Evolutionary conservation across 2,113 vertebrate species (phyloP), one percentile per base, ranked within the genome.

Genomic region (human (Homo sapiens)): DNA sequence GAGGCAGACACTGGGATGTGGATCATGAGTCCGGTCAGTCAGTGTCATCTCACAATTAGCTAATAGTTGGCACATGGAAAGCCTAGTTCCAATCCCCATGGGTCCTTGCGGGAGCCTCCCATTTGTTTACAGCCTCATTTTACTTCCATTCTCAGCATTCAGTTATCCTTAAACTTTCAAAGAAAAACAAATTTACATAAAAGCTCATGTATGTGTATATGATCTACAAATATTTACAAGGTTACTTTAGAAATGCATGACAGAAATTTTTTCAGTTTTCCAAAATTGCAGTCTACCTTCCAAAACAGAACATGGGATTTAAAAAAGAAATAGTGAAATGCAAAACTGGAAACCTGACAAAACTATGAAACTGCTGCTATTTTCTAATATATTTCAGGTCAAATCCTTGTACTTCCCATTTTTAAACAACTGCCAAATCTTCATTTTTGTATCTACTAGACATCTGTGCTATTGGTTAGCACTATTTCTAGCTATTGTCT

Each of bases 361-460:
- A 96, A 93, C 16, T n/a, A 0, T 0, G 35, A 75, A 93, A 84
- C 76, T 92, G 61, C 89, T 90, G 57, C 83, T 96, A 43, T 95
- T 94, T 84, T 95, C 96, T 91, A 73, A 84, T 43, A 4, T 93
- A 72, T 89, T 96, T 92, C 92, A 97, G 98, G 82, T 0, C 27
- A 97, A 89, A 98, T 94, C 50, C 76, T 57, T 97, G 70, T 4
- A 35, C 92, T 93, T 98, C 89, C 14, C 96, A 93, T 98, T 98
- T 98, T 94, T 86, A 96, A 98, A 98, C 97, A 97, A 97, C 94
- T 98, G 98, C 92, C 94, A 98, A 96, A 86, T 93, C 96, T 98
- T 98, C 95, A 93, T 95, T 98, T 98, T 98, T 96, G 96, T 93
- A 97, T 97, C 98, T 94, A 81, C 50, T 23, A 93, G 94, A 98